A percentile compares a stretch with the other conserved stretches of the same genome.
Conservation (phyloP, 2,797 vertebrate species). For the Megalops cyprinoides region DNA sequence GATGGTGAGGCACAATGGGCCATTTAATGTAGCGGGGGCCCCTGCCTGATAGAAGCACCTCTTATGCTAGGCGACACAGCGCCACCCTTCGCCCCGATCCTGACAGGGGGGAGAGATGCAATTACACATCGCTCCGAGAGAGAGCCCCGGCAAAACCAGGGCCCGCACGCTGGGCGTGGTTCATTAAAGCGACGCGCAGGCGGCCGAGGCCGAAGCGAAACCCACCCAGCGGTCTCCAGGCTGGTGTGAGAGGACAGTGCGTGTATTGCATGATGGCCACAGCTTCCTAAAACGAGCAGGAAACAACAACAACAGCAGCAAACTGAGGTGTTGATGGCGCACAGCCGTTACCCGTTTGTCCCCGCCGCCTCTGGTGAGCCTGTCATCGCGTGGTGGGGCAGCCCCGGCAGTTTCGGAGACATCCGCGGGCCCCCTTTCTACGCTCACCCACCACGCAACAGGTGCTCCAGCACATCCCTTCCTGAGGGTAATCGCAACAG, state of each 20-base stretch:
- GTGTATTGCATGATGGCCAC: neutral
- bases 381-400: no score
- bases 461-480: constrained; percentile 40
- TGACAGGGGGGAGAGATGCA: neutral
- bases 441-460: no score
- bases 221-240: neutral
- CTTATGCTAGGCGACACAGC: neutral
- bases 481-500: constrained; percentile 68
- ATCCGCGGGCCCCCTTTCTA: no score
- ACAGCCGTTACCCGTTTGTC: no score
- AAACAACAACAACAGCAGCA: neutral
- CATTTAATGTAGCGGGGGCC: no score
- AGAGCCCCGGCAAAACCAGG: neutral
- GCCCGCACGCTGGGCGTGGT: neutral
- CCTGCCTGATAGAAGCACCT: constrained; percentile 51
- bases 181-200: neutral
- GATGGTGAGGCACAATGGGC: no score
- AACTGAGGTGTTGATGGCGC: neutral
- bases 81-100: neutral
- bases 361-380: no score
- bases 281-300: neutral
- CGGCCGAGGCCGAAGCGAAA: neutral
- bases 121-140: neutral
- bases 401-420: no score
- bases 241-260: neutral